Evolutionary conservation across 2,113 vertebrate genomes (phyloP).

Genomic region (zebrafish (Danio rerio)): DNA sequence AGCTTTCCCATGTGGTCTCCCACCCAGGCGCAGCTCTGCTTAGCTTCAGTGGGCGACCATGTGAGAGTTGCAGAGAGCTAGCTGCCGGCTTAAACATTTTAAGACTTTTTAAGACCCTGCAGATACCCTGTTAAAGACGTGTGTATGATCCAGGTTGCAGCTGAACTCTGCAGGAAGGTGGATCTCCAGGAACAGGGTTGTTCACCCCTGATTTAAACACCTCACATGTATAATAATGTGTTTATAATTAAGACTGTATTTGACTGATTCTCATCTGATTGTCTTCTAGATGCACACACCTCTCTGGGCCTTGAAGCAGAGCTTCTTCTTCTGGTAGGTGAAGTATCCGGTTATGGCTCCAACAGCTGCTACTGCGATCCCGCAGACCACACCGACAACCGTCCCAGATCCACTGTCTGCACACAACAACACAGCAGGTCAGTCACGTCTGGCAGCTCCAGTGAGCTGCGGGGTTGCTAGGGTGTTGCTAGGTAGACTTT

Average conservation of each 20-base stretch:
- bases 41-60: too few relatives aligned
- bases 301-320: slow-evolving; percentile 85
- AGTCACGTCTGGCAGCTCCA: neutral
- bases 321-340: slow-evolving; percentile 88
- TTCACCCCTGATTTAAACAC: too few relatives aligned
- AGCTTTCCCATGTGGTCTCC: too few relatives aligned
- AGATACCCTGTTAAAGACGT: too few relatives aligned
- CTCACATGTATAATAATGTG: too few relatives aligned
- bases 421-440: neutral
- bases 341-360: slow-evolving; percentile 83
- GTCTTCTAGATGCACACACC: slow-evolving; percentile 54
- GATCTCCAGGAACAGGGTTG: too few relatives aligned
- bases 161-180: too few relatives aligned
- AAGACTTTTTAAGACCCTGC: too few relatives aligned
- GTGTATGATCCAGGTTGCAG: too few relatives aligned
- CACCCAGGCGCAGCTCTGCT: too few relatives aligned
- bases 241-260: neutral
- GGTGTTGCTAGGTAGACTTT: neutral
- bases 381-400: slow-evolving; percentile 81
- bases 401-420: slow-evolving; percentile 54
- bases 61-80: too few relatives aligned
- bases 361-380: slow-evolving; percentile 75
- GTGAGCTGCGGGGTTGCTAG: neutral
- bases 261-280: neutral
- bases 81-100: too few relatives aligned